Base-by-base conservation (phyloP, 2,888 invertebrate genomes). In the Xestia sexstrigata region DNA sequence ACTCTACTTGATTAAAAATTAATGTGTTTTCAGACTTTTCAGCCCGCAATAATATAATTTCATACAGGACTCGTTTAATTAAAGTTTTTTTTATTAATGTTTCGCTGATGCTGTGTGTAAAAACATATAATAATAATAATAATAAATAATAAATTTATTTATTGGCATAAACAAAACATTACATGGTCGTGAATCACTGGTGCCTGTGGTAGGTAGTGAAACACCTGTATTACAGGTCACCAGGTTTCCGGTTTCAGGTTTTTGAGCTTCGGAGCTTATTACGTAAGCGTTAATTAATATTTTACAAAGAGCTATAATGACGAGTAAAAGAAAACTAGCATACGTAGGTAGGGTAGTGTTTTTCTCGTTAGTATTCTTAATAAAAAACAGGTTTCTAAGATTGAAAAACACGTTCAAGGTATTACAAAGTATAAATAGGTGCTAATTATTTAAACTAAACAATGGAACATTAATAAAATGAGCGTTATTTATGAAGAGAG, bases 1-100 rank as follows among this genome's bases (percentile, higher is more conserved):
- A 95, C 94, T 95, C 91, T 87, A 91, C 89, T 90, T 94, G 92
- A 95, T 95, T 94, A 94, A 94, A 93, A 88, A 92, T 94, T 92
- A 90, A 94, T 90, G 90, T 89, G 87, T 92, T 92, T 93, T 91
- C 90, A 91, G 84, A 79, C 85, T 92, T 92, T 93, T 91, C 90
- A 91, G 84, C 78, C 84, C 85, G 86, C 87, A 89, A 87, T 85
- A 79, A 80, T 81, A 81, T 85, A 67, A 80, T 83, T 76, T 82
- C 74, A 60, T 49, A 82, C 73, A 76, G 58, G 45, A 78, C 65
- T 73, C 69, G 30, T 78, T 79, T 74, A 78, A 76, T 82, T 75
- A 70, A 81, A 47, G 55, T 42, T 63, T 72, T 70, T 42, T 69
- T 62, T 65, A 67, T 74, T 39, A 66, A 52, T 63, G n/a, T 65